Base-by-base conservation (phyloP, 2,888 invertebrate genomes). In the Sympetrum striolatum region DNA sequence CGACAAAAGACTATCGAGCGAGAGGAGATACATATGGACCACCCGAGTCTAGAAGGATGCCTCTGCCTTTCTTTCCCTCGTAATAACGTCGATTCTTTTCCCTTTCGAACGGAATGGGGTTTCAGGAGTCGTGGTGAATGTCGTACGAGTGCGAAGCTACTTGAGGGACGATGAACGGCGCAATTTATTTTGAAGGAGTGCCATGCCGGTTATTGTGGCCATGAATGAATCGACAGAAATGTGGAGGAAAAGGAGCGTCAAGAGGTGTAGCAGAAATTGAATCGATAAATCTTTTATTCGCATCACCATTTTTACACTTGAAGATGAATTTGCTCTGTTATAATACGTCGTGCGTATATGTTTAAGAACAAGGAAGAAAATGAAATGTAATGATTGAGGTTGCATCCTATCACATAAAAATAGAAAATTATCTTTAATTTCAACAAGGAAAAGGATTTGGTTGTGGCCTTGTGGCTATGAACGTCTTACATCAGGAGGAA, bases 1-100 rank as follows among this genome's bases (percentile, higher is more conserved):
- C 86, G 58, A 86, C 86, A 86, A 86, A 60, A 48, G 86, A 35
- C 86, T 86, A 60, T 86, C 86, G 82, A 58, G 82, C 35, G 64
- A n/a, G 22, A 80, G 80, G 60, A 22, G 60, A 31, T 58, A 86
- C 86, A 64, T 86, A 31, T 25, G 73, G 73, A 73, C 73, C 73
- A 73, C 73, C 73, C 14, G 14, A 73, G 73, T 73, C 31, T 31
- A 73, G 73, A 73, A 31, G 25, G 25, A 14, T 73, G 14, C 31
- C 73, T 25, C 25, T 25, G 12, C 25, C 73, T 73, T 25, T 25
- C 73, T 73, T 31, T 73, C 73, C 25, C 25, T 25, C 73, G 31
- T n/a, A 25, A 25, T 73, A 25, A 73, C 31, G 31, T 6, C 8
- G 22, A 22, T 22, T 8, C 8, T 64, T 8, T 22, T n/a, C 31